Conservation (phyloP, 2,113 vertebrate genomes). For the Chloebia gouldiae region DNA sequence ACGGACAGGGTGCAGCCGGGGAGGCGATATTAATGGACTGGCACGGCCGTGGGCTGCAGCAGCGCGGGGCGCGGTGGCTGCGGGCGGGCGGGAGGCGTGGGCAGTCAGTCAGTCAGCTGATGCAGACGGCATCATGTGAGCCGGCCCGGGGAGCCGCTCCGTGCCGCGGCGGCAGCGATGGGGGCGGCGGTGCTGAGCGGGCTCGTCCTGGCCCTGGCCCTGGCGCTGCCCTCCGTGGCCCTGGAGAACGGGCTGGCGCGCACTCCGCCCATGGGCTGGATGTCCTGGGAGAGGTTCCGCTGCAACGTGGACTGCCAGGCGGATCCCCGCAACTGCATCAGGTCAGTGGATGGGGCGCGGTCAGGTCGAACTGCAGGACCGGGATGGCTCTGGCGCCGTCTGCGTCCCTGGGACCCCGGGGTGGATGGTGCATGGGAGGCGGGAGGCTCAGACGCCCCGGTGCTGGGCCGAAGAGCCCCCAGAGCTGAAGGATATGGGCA, state of each 20-base stretch:
- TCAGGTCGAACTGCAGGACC: background rate
- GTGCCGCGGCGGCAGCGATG: background rate
- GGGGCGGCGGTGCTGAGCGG: accelerated
- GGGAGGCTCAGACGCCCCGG: background rate
- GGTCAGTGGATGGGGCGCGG: slow-evolving; percentile 58
- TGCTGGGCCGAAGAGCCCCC: too few relatives aligned
- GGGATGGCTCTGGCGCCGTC: background rate
- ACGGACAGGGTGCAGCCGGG: background rate
- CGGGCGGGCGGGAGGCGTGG: background rate
- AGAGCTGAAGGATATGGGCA: too few relatives aligned
- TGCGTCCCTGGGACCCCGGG: background rate
- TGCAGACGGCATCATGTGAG: background rate
- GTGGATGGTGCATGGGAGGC: accelerated
- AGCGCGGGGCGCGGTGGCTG: background rate
- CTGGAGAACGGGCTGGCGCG: slow-evolving; percentile 88
- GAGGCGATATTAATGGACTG: accelerated
- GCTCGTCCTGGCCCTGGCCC: background rate
- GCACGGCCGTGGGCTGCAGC: accelerated
- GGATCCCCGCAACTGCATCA: slow-evolving; percentile 91
- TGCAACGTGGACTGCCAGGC: slow-evolving; percentile 83
- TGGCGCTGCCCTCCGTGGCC: slow-evolving; percentile 26
- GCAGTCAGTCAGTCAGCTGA: background rate
- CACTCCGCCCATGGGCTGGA: slow-evolving; percentile 94
- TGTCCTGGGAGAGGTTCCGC: slow-evolving; percentile 92
- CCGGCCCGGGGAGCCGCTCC: accelerated